phyloP scores from a whole-genome alignment of 2,888 invertebrate genomes.

The Parascotia fuliginaria region DNA sequence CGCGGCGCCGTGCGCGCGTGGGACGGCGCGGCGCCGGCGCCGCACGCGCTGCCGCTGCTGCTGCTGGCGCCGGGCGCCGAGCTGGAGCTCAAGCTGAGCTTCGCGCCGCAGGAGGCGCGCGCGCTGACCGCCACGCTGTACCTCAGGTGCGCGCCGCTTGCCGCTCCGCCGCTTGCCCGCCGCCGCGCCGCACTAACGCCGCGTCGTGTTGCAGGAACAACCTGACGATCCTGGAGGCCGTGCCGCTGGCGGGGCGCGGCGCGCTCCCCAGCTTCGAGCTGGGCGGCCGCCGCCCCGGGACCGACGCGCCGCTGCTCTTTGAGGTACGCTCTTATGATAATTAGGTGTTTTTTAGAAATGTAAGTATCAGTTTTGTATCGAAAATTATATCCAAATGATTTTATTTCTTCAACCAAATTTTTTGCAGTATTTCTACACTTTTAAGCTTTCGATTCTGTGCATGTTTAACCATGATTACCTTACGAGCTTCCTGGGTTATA shows the following conservation, averaged over 20 bases:
- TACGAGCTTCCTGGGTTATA: too few relatives aligned
- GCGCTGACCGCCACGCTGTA: constrained; percentile 81
- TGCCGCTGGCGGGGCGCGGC: constrained; percentile 93
- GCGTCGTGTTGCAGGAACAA: constrained; percentile 89
- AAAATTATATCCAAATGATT: too few relatives aligned
- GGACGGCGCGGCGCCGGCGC: constrained; percentile 3
- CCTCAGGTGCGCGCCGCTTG: constrained; percentile 58
- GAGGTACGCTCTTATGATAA: constrained; percentile 85
- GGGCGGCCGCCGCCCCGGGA: constrained; percentile 94
- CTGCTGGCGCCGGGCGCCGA: constrained; percentile 86
- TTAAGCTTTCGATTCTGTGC: too few relatives aligned
- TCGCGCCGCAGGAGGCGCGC: constrained; percentile 68
- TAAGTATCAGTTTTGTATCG: too few relatives aligned
- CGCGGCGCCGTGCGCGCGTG: constrained; percentile 26
- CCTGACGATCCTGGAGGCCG: constrained; percentile 94
- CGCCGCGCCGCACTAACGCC: not conserved
- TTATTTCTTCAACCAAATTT: too few relatives aligned
- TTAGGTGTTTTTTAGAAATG: too few relatives aligned
- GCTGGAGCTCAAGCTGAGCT: constrained; percentile 76
- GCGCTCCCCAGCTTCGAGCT: constrained; percentile 95
- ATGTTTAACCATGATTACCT: too few relatives aligned
- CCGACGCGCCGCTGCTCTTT: constrained; percentile 90
- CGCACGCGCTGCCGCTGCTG: constrained; percentile 48
- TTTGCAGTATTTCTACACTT: too few relatives aligned
- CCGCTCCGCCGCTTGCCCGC: not conserved